Evolutionary conservation across 2,888 invertebrate genomes (phyloP).

Genomic region (Pristionchus entomophagus): DNA sequence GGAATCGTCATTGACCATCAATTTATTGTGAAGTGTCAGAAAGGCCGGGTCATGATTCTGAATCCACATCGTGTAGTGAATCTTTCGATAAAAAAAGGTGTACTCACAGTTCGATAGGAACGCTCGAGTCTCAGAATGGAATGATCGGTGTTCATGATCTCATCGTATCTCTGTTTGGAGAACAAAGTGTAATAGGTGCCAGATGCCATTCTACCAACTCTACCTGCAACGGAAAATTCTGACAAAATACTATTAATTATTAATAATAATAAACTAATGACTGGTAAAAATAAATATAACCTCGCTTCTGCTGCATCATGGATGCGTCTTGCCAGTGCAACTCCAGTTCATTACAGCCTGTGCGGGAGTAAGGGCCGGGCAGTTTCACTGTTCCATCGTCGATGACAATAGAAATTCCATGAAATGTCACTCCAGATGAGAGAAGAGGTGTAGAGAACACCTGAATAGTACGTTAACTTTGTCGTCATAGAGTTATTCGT

Average conservation of each 20-base stretch:
- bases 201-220: background rate
- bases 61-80: background rate
- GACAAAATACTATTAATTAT: background rate
- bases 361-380: background rate
- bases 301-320: background rate
- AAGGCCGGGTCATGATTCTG: background rate
- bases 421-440: background rate
- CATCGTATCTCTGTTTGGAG: background rate
- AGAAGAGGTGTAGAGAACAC: background rate
- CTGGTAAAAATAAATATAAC: background rate
- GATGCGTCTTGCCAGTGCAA: background rate
- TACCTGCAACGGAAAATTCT: background rate
- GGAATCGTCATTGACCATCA: background rate
- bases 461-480: no score
- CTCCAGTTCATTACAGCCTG: background rate
- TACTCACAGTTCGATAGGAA: background rate
- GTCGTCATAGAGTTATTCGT: no score
- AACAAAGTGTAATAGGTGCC: background rate
- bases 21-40: background rate
- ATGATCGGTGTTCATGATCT: background rate
- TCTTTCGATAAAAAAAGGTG: background rate
- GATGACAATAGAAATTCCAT: background rate
- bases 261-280: background rate
- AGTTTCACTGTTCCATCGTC: background rate
- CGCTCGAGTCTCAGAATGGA: background rate